Evolutionary conservation across 2,888 invertebrate genomes (phyloP).

Genomic region (Nudaria mundana): DNA sequence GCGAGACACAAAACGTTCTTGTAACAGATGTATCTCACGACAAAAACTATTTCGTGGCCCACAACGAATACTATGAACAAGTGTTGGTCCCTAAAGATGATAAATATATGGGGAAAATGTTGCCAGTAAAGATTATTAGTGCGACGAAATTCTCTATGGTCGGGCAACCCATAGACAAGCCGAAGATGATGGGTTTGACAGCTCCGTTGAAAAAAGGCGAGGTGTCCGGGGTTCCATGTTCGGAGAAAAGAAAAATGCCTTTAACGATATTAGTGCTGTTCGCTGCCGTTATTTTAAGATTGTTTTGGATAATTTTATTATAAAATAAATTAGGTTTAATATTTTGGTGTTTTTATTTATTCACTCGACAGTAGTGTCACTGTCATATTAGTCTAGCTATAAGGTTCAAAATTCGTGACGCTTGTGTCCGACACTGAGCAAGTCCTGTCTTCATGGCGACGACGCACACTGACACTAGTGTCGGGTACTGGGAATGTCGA

Average conservation of each 20-base stretch:
- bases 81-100: slow-evolving; percentile 90
- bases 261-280: slow-evolving; percentile 57
- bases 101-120: slow-evolving; percentile 89
- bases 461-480: no score
- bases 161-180: slow-evolving; percentile 83
- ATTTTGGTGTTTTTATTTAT: slow-evolving; percentile 27
- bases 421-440: no score
- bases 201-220: slow-evolving; percentile 78
- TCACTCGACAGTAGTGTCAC: no score
- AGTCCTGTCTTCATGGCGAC: no score
- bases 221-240: slow-evolving; percentile 72
- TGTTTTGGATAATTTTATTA: slow-evolving; percentile 51
- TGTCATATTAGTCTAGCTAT: no score
- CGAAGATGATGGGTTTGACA: slow-evolving; percentile 76
- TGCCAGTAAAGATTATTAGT: slow-evolving; percentile 87
- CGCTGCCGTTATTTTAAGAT: slow-evolving; percentile 61
- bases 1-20: slow-evolving; percentile 87
- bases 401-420: no score
- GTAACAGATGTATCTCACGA: slow-evolving; percentile 97
- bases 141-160: slow-evolving; percentile 90
- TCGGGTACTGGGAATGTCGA: no score
- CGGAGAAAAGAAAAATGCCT: slow-evolving; percentile 41
- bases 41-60: slow-evolving; percentile 93
- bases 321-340: slow-evolving; percentile 20
- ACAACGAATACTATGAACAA: slow-evolving; percentile 96